phyloP scores from a whole-genome alignment of 2,888 invertebrate genomes.

The Habrosyne pyritoides region DNA sequence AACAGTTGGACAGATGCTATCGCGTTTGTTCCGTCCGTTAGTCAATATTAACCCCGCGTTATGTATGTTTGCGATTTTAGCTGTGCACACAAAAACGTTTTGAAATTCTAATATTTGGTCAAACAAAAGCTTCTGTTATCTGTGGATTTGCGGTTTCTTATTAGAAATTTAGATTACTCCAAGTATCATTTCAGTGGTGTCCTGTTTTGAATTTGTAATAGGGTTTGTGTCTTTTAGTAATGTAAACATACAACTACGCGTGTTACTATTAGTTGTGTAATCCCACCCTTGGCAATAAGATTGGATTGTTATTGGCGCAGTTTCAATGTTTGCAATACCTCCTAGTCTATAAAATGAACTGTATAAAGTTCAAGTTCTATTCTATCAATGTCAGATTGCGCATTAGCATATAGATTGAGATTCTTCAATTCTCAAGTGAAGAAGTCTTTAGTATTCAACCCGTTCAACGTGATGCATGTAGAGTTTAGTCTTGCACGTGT shows the following conservation, averaged over 20 bases:
- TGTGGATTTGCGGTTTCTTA: neutral
- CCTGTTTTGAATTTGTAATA: neutral
- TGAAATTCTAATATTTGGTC: neutral
- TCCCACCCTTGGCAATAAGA: slow-evolving; percentile 54
- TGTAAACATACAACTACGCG: slow-evolving; percentile 15
- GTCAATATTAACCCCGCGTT: slow-evolving; percentile 4
- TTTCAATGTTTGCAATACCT: slow-evolving; percentile 46
- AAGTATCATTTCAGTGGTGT: neutral
- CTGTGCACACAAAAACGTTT: slow-evolving; percentile 4
- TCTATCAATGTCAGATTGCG: neutral
- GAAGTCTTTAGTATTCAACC: neutral
- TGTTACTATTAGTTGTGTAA: slow-evolving; percentile 36
- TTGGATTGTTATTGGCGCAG: slow-evolving; percentile 55
- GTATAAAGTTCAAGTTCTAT: slow-evolving; percentile 17
- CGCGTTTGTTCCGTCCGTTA: slow-evolving; percentile 7
- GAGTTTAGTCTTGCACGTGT: slow-evolving; percentile 30
- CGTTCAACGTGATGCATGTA: slow-evolving; percentile 2
- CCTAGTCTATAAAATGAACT: slow-evolving; percentile 40
- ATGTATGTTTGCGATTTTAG: slow-evolving; percentile 10
- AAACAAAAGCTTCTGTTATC: slow-evolving; percentile 5
- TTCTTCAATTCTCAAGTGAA: neutral
- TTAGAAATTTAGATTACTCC: neutral
- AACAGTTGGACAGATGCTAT: neutral
- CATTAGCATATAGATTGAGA: neutral
- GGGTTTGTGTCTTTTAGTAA: neutral